phyloP scores from a whole-genome alignment of 23 tunicate species.

The Halocynthia aurantium region DNA sequence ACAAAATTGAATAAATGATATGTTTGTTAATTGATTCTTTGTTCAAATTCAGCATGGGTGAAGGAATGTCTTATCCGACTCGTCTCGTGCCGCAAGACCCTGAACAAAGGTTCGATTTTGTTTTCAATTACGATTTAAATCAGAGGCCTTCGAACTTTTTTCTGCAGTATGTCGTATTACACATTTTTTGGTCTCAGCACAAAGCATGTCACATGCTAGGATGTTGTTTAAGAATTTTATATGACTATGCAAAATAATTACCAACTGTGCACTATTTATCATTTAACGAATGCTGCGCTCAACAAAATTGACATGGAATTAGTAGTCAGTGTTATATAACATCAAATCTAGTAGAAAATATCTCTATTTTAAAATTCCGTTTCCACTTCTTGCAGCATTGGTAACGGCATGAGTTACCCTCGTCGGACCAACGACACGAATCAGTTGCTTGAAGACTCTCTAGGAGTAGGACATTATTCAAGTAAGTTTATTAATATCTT shows the following conservation, averaged over 20 bases:
- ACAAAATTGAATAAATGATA: no score
- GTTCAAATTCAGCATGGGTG: constrained; percentile 14
- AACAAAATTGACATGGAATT: no score
- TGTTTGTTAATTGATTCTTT: not conserved
- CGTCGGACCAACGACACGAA: constrained; percentile 10
- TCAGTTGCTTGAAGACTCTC: constrained; percentile 1
- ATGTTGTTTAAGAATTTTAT: no score
- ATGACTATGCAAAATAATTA: no score
- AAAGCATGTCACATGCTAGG: no score
- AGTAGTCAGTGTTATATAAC: not conserved
- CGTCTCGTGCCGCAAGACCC: constrained; percentile 10
- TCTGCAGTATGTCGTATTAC: no score
- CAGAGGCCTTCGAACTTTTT: not conserved
- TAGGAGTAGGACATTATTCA: no score
- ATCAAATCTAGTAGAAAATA: not conserved
- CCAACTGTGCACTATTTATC: no score
- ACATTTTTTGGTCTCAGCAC: no score
- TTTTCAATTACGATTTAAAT: not conserved
- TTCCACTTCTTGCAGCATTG: constrained; percentile 10
- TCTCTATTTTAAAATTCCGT: not conserved
- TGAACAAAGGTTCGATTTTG: not conserved
- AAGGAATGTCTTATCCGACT: constrained; percentile 26
- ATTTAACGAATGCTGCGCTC: no score
- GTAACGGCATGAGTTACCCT: constrained; percentile 32
- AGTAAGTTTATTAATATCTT: not conserved